Percentiles rank a stretch among this genome's conserved stretches.
phyloP scores from a whole-genome alignment of 2,888 invertebrate species.

The Cataglyphis altisquamis region DNA sequence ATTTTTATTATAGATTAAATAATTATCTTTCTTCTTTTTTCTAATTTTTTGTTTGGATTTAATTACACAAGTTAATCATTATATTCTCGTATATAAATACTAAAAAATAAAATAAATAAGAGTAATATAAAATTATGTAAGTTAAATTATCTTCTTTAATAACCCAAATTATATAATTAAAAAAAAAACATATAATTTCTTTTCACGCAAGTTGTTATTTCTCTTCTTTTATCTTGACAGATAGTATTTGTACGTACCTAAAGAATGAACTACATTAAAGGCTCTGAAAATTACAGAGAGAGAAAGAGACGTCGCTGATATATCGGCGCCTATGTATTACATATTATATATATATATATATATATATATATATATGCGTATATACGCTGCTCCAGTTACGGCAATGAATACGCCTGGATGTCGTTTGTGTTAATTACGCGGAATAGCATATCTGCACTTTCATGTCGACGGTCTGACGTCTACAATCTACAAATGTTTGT shows the following conservation, averaged over 20 bases:
- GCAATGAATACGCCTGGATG: constrained; percentile 37
- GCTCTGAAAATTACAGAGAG: constrained; percentile 38
- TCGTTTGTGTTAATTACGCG: constrained; percentile 52
- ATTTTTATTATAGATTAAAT: neutral
- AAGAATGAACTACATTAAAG: constrained; percentile 32
- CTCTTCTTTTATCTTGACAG: neutral
- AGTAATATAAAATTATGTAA: neutral
- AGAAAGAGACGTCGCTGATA: constrained; percentile 26
- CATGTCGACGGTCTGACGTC: constrained; percentile 43
- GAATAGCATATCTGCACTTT: constrained; percentile 50
- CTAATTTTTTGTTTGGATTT: neutral
- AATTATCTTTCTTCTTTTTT: neutral
- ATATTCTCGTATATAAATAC: neutral
- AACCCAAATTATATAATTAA: neutral
- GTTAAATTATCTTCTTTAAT: neutral
- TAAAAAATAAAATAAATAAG: neutral
- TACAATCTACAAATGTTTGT: constrained; percentile 50
- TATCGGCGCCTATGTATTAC: constrained; percentile 32
- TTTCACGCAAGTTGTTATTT: neutral
- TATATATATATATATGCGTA: neutral
- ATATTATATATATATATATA: neutral
- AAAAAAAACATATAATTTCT: neutral
- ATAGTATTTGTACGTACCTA: neutral
- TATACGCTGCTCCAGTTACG: constrained; percentile 44
- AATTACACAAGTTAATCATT: neutral